Evolutionary conservation across 2,113 vertebrate species (phyloP), one percentile per base, ranked within the genome.

Genomic region (Oxygymnocypris stewartii): DNA sequence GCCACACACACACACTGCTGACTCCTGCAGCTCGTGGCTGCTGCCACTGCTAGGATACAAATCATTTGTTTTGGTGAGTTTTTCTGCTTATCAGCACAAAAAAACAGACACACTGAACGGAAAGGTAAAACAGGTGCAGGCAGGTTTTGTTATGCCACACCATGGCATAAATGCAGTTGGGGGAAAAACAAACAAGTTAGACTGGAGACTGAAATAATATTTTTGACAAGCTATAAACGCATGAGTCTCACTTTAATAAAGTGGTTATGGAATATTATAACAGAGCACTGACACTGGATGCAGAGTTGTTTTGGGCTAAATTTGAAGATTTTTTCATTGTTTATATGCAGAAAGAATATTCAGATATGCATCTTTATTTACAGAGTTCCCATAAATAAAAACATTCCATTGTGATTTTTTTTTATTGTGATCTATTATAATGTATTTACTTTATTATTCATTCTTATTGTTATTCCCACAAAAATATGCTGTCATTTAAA

Each of bases 31-130:
- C 73, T 61, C 37, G 57, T 40, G 67, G 63, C 59, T 81, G 76
- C 78, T 84, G 71, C 79, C 79, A 59, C 42, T 67, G 80, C 59
- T 67, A 47, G 82, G 82, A 88, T 89, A 82, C 87, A 82, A 88
- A 88, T 82, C 75, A 54, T 86, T 86, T 84, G 81, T 84, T 88
- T 83, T 75, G 71, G 54, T 47, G 25, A 7, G 37, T 69, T 76
- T 89, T 89, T 88, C 78, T 83, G 75, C 61, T 63, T 51, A 75
- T 85, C 87, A 79, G 87, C 87, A 84, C 63, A 80, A 51, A 49
- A 79, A 67, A 73, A 25, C 7, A 37, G 4, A 37, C 65, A 83
- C 47, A 51, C 49, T 42, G 59, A 16, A 86, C 35, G 59, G n/a
- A 37, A 82, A 77, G 57, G 59, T 84, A 42, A 73, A 83, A 74